phyloP scores from a whole-genome alignment of 2,797 vertebrate genomes.

The Danio aesculapii region DNA sequence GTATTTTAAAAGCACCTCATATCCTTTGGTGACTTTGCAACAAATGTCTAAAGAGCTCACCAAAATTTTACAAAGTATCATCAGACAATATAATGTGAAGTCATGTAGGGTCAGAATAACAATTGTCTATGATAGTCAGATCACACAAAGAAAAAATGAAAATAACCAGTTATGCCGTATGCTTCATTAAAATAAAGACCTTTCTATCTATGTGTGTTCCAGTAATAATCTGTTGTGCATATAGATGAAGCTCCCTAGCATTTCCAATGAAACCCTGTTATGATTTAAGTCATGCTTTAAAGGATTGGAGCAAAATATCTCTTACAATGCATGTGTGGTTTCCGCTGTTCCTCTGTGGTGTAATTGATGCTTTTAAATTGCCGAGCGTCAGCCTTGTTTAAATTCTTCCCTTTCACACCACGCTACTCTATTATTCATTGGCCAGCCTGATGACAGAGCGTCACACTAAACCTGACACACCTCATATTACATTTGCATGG shows the following conservation, averaged over 20 bases:
- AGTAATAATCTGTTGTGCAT: not conserved
- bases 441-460: conserved; percentile 31
- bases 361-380: conserved; percentile 39
- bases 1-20: not conserved
- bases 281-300: conserved; percentile 1
- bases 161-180: not conserved
- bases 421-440: conserved; percentile 43
- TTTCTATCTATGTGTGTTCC: not conserved
- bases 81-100: not conserved
- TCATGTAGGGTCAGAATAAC: not conserved
- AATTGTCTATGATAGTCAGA: conserved; percentile 1
- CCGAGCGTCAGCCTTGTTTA: conserved; percentile 23
- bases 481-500: conserved; percentile 51
- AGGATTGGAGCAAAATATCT: conserved; percentile 6
- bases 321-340: conserved; percentile 7
- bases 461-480: conserved; percentile 44
- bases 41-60: not conserved
- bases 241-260: conserved; percentile 2
- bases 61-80: not conserved
- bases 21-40: not conserved
- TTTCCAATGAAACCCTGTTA: conserved; percentile 2
- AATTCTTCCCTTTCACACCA: conserved; percentile 26
- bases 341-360: conserved; percentile 28
- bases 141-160: not conserved
- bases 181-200: conserved; percentile 1